Evolutionary conservation across 2,888 invertebrate species (phyloP).

Genomic region (Melipona beecheii): DNA sequence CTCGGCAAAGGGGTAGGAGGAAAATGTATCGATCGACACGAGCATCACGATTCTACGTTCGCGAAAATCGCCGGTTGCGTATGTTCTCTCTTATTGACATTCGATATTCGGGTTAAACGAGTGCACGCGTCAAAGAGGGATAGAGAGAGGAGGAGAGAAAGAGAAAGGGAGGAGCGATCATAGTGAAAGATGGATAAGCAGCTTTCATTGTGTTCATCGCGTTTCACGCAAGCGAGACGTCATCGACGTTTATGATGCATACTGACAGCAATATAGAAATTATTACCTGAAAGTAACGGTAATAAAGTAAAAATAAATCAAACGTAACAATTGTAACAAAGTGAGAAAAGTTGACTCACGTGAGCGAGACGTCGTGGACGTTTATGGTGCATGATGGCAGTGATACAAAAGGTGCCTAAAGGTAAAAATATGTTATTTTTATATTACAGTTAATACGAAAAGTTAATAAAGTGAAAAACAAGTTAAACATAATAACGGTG

Average conservation of each 20-base stretch:
- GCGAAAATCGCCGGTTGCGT: constrained; percentile 4
- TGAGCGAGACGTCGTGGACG: no score
- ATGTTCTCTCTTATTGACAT: constrained; percentile 63
- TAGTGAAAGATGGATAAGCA: not conserved
- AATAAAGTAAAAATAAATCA: no score
- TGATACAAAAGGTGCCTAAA: no score
- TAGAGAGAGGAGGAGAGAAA: not conserved
- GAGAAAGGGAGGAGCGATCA: not conserved
- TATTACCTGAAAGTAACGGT: no score
- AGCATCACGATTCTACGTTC: not conserved
- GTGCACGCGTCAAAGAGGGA: not conserved
- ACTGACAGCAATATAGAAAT: not conserved
- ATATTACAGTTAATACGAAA: no score
- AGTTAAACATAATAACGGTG: no score
- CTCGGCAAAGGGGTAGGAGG: no score
- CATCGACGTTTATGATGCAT: not conserved
- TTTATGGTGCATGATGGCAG: no score
- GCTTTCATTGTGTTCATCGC: not conserved
- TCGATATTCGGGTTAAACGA: constrained; percentile 65
- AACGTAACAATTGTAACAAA: no score
- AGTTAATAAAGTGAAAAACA: no score
- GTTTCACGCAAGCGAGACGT: not conserved
- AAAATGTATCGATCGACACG: not conserved
- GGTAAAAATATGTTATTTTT: no score
- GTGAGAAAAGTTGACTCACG: no score